A percentile compares a stretch with the other conserved stretches of the same genome.
These are phyloP conservation scores for Prionailurus viverrinus DNA, from an alignment of 2,113 vertebrate genomes.

Conservation along the genomic window DNA sequence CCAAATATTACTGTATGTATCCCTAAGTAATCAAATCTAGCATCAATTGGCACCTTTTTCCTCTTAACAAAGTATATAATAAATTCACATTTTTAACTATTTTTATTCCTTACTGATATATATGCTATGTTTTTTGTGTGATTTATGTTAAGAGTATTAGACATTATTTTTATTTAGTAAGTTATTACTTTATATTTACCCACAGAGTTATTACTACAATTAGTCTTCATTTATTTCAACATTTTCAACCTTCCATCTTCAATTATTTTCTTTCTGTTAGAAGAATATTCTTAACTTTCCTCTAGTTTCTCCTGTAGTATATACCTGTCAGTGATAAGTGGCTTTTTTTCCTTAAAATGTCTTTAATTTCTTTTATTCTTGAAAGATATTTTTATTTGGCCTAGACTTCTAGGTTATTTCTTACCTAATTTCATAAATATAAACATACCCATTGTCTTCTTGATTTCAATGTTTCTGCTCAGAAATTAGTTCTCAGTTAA, in stretches of 20 bases:
- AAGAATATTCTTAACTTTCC: not conserved
- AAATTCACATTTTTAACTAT: not conserved
- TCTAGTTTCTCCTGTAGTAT: not conserved
- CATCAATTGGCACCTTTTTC: not conserved
- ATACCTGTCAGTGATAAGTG: not conserved
- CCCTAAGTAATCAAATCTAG: not conserved
- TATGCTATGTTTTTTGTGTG: not conserved
- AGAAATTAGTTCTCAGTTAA: not conserved
- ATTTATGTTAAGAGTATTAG: not conserved
- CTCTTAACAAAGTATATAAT: not conserved
- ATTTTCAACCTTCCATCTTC: not conserved
- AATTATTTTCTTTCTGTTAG: not conserved
- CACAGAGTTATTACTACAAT: not conserved
- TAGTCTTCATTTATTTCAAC: not conserved
- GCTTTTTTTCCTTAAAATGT: not conserved
- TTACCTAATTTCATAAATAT: not conserved
- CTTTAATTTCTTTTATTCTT: not conserved
- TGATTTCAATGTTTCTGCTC: not conserved
- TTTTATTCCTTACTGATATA: not conserved
- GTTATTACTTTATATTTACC: not conserved
- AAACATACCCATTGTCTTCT: not conserved
- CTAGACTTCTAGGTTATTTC: not conserved
- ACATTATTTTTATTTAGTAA: not conserved
- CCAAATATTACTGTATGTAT: not conserved
- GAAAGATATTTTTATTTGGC: not conserved